Base-by-base conservation (phyloP, 2,113 vertebrate genomes). In the Nothocercus julius region DNA sequence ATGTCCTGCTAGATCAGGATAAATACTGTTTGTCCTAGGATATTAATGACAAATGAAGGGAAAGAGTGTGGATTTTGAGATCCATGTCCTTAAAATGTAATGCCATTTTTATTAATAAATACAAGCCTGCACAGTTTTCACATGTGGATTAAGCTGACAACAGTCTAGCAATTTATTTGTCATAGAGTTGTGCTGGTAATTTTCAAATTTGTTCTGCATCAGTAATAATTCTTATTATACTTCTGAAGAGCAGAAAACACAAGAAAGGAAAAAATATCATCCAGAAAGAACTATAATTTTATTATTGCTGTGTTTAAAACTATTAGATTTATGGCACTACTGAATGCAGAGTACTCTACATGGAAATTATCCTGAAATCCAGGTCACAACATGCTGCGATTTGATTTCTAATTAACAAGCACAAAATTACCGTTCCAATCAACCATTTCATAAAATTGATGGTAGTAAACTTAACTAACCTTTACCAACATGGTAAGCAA, bases 401-500 rank as follows among this genome's bases (percentile, higher is more conserved):
- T 66, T 79, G 66, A 95, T 78, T 94, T 81, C 61, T 66, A 91
- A 92, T 95, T 90, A 96, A 75, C 45, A 81, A 81, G 44, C 64
- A 82, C 28, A 84, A 90, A 56, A 94, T 93, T 88, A 86, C 15
- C 32, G 44, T 88, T 88, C 73, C 61, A 78, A 79, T 92, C 81
- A 93, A 93, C 92, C 75, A 42, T 91, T 80, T 74, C 42, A 61
- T 83, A 61, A 67, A 85, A 93, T n/a, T 49, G 34, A 62, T 59
- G 62, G 82, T 4, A 72, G 69, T 62, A 80, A 91, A 75, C 76
- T 79, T 75, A 59, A 97, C 97, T 98, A 97, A 98, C 98, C 97
- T 98, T 98, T 79, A 98, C 30, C 96, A 98, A 90, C 77, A 98
- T 22, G 83, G 92, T 97, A 70, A 98, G 95, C 58, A 98, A 90